Percentiles rank a stretch among this genome's conserved stretches.
These are phyloP conservation scores for Epiblema foenella DNA, from an alignment of 2,888 invertebrate species.

Conservation along the genomic window DNA sequence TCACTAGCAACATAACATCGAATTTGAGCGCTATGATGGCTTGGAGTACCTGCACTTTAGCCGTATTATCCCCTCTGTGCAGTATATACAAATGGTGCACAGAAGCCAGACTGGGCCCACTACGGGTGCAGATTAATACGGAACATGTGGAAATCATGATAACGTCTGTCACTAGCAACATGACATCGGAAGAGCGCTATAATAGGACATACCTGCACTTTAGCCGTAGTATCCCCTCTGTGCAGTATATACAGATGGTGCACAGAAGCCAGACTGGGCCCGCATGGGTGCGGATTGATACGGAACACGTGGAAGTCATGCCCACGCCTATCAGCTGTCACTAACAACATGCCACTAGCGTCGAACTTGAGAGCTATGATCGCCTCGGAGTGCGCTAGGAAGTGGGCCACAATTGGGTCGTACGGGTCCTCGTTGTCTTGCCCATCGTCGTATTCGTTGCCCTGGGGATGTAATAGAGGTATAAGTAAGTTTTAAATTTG, in stretches of 20 bases:
- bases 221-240: constrained; percentile 97
- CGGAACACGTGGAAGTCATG: constrained; percentile 98
- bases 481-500: not conserved
- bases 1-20: constrained; percentile 94
- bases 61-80: constrained; percentile 97
- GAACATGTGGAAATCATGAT: constrained; percentile 98
- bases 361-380: constrained; percentile 96
- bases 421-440: constrained; percentile 87
- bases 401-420: constrained; percentile 93
- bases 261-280: constrained; percentile 93
- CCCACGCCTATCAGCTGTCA: constrained; percentile 96
- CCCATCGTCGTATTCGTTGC: constrained; percentile 81
- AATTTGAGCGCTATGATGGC: constrained; percentile 96
- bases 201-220: constrained; percentile 91
- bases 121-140: constrained; percentile 96
- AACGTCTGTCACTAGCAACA: constrained; percentile 93
- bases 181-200: constrained; percentile 97
- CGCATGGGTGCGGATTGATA: constrained; percentile 96
- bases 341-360: constrained; percentile 93
- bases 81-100: constrained; percentile 98
- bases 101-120: constrained; percentile 93
- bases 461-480: constrained; percentile 54
- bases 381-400: constrained; percentile 94
- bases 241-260: constrained; percentile 98
- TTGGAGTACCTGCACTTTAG: constrained; percentile 95